phyloP scores from a whole-genome alignment of 2,888 invertebrate species.

The Acrobasis repandana region DNA sequence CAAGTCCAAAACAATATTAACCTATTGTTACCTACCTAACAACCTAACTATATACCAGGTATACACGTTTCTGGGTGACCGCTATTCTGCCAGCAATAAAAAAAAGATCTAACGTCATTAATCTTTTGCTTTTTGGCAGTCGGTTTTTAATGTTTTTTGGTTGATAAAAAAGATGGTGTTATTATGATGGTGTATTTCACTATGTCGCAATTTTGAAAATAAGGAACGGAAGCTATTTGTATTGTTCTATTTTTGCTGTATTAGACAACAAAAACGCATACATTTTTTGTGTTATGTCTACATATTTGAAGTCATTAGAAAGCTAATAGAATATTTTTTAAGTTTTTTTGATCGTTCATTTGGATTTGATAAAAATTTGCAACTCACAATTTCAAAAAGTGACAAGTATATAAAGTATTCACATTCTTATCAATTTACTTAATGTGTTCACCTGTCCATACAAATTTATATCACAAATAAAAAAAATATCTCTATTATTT shows the following conservation, averaged over 20 bases:
- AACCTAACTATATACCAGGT: background rate
- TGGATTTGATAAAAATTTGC: no score
- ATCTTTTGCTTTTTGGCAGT: slow-evolving; percentile 13
- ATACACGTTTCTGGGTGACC: background rate
- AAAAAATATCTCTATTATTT: no score
- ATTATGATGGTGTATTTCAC: slow-evolving; percentile 14
- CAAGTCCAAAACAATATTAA: background rate
- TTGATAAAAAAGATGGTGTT: slow-evolving; percentile 4
- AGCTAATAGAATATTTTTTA: no score
- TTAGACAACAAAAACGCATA: background rate
- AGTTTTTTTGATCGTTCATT: no score
- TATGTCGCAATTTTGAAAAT: background rate
- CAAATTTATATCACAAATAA: no score
- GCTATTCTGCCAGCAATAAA: slow-evolving; percentile 7
- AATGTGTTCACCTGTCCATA: no score
- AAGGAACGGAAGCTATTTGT: slow-evolving; percentile 4
- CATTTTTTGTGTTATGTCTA: no score
- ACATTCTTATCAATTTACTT: no score
- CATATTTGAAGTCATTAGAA: no score
- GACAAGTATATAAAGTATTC: no score
- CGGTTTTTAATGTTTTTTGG: background rate
- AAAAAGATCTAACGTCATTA: slow-evolving; percentile 5
- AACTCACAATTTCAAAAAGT: no score
- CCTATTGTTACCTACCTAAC: no score
- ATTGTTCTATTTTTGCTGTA: background rate